Base-by-base conservation (phyloP, 2,797 vertebrate species). In the Propithecus deckenii region DNA sequence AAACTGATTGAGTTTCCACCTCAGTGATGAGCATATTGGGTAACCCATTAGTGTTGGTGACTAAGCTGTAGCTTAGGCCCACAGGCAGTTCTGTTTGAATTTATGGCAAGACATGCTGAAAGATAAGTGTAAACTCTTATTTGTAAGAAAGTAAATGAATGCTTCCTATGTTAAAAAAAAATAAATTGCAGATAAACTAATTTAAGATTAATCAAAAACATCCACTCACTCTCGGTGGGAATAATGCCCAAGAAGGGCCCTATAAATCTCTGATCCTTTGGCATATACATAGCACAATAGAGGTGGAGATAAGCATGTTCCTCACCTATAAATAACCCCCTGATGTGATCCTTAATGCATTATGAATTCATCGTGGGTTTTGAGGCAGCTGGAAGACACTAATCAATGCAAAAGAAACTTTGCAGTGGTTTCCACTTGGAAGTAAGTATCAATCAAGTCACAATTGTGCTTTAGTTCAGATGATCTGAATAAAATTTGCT, bases 361-460 rank as follows among this genome's bases (percentile, higher is more conserved):
- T 76, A 84, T 83, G 80, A 96, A 97, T 96, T 96, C 92, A 83
- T 80, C 91, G 91, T 94, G 84, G 63, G 67, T 32, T 92, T 97
- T 86, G 83, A 95, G 86, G 87, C 91, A 94, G 69, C 72, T 97
- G 91, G 61, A 88, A 94, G 76, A 97, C 46, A 90, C 80, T 91
- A 95, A 96, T 75, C 91, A 79, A 79, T 92, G 84, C 46, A 86
- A 92, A 86, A 90, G 65, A 95, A 97, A 87, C 43, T 97, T 96
- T 94, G 57, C 84, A 86, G 65, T 84, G 50, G 63, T 96, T 97
- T 96, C 32, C 71, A 84, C 72, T 95, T 85, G 57, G 79, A 97
- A 90, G 57, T 95, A 95, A 92, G 41, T 91, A 95, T 97, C 72
- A 93, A 92, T 95, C 94, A 97, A 92, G 69, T 79, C 80, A 95